Evolutionary conservation across 2,113 vertebrate genomes (phyloP).

Genomic region (Poecilia latipinna): DNA sequence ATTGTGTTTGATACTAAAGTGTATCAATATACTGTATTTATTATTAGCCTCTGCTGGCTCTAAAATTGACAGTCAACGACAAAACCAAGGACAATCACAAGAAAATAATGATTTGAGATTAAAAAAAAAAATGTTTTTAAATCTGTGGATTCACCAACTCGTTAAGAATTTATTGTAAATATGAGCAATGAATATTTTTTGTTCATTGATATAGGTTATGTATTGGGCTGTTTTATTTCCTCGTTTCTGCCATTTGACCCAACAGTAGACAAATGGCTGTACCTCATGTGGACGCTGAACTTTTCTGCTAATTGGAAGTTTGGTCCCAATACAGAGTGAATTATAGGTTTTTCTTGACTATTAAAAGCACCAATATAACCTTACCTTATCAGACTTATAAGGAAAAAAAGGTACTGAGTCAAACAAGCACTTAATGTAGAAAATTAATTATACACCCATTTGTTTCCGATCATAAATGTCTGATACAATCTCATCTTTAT

Average conservation of each 20-base stretch:
- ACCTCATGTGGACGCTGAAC: constrained; percentile 88
- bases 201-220: constrained; percentile 97
- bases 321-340: constrained; percentile 64
- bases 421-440: constrained; percentile 67
- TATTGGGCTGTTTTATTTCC: constrained; percentile 84
- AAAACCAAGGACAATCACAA: constrained; percentile 88
- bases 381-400: constrained; percentile 22
- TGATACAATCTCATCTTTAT: constrained; percentile 43
- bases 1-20: constrained; percentile 87
- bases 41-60: constrained; percentile 95
- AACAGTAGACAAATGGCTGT: constrained; percentile 88
- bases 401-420: constrained; percentile 51
- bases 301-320: constrained; percentile 78
- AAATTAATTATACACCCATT: constrained; percentile 22
- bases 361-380: constrained; percentile 39
- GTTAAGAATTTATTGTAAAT: constrained; percentile 92
- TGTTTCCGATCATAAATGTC: constrained; percentile 39
- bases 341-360: constrained; percentile 68
- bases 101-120: constrained; percentile 79
- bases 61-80: constrained; percentile 88
- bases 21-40: constrained; percentile 92
- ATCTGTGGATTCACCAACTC: constrained; percentile 87
- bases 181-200: constrained; percentile 99
- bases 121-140: constrained; percentile 29
- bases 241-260: constrained; percentile 78